Percentiles rank a stretch among this genome's conserved stretches.
Evolutionary conservation across 2,797 vertebrate species (phyloP).

Genomic region (Spheniscus humboldti): DNA sequence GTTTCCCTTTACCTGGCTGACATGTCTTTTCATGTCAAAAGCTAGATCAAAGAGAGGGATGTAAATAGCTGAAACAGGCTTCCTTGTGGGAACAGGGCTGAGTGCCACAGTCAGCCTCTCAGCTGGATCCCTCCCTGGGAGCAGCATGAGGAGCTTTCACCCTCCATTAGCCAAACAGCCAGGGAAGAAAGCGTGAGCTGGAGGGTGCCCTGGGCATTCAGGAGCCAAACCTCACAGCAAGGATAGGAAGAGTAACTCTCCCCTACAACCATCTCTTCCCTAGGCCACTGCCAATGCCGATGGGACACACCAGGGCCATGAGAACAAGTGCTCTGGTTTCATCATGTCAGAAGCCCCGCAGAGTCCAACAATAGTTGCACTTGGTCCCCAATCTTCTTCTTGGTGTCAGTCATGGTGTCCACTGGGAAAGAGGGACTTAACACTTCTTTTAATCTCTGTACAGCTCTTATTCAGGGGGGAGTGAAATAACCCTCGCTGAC

Average conservation of each 20-base stretch:
- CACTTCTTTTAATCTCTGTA: not conserved
- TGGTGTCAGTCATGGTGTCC: not conserved
- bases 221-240: not conserved
- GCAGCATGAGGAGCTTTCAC: not conserved
- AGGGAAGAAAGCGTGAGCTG: not conserved
- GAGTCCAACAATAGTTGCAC: not conserved
- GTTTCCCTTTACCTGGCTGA: constrained; percentile 9
- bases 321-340: not conserved
- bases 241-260: not conserved
- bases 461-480: not conserved
- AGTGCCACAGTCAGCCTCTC: not conserved
- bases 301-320: not conserved
- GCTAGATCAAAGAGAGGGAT: not conserved
- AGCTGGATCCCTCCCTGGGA: not conserved
- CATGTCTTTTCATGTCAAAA: constrained; percentile 12
- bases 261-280: not conserved
- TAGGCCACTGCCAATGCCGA: no score
- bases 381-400: not conserved
- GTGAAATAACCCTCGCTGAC: not conserved
- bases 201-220: not conserved
- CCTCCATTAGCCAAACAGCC: not conserved
- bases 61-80: not conserved
- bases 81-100: constrained; percentile 38
- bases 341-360: not conserved
- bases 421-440: not conserved